Base-by-base conservation (phyloP, 1,140 invertebrate genomes). In the Scylla paramamosain region DNA sequence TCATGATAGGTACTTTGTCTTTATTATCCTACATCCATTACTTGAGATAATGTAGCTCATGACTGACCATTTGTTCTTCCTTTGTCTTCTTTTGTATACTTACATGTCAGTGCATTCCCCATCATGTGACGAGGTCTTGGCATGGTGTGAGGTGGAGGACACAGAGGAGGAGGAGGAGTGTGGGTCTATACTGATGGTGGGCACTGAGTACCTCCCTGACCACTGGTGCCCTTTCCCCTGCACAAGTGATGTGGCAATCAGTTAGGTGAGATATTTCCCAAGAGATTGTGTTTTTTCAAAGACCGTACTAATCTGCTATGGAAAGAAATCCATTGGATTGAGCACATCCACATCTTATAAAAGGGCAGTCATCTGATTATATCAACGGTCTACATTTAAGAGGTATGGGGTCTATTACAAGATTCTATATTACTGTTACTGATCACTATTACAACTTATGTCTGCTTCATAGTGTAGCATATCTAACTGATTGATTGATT, bases 121-220 rank as follows among this genome's bases (percentile, higher is more conserved):
- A 12, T 82, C 10, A 14, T 67, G 46, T 0, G 77, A 45, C 2
- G 32, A 46, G 6, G 20, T 52, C 67, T 48, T 32, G 29, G n/a
- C 82, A 25, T 28, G 67, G 67, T 91, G 48, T 86, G 77, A 52
- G 39, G 52, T 46, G n/a, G 39, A 90, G 25, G 52, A 82, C 25
- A 25, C 25, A 14, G 77, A 87, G 67, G n/a, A 67, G 59, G 52
- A 83, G 89, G 88, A 83, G 87, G 39, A 52, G 48, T 94, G 52
- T 4, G 93, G 31, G 31, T 32, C 93, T 14, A 94, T 46, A 32
- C 82, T 94, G 88, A 94, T 94, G 88, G 89, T 91, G 32, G 93
- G 93, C 25, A 94, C 93, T 28, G 93, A 82, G 32, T 82, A 89
- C 67, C 45, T 94, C 31, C 88, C 88, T 25, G 52, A 28, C 93